phyloP scores from a whole-genome alignment of 2,888 invertebrate species.

The Lysandra bellargus region DNA sequence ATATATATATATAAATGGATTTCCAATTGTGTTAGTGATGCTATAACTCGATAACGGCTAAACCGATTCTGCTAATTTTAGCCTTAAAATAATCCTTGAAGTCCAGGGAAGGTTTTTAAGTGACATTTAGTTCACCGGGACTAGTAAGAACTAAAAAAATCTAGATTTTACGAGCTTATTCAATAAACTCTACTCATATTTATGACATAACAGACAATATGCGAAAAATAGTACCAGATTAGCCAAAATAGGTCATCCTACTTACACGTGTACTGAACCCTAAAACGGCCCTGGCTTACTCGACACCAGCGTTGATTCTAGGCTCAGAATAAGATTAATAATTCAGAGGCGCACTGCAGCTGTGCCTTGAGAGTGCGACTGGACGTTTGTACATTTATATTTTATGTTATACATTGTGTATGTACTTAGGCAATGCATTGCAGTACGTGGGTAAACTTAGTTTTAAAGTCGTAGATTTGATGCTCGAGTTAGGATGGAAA shows the following conservation, averaged over 20 bases:
- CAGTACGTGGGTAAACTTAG: not conserved
- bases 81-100: too few relatives aligned
- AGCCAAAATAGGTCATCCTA: not conserved
- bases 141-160: too few relatives aligned
- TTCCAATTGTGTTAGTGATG: too few relatives aligned
- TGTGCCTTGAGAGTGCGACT: not conserved
- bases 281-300: not conserved
- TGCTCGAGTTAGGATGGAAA: too few relatives aligned
- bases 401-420: not conserved
- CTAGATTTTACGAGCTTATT: not conserved
- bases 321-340: slow-evolving; percentile 28
- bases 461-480: too few relatives aligned
- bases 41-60: too few relatives aligned
- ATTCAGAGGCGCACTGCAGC: slow-evolving; percentile 29
- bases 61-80: too few relatives aligned
- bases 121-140: too few relatives aligned
- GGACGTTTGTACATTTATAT: slow-evolving; percentile 26
- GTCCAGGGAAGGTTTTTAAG: too few relatives aligned
- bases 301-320: slow-evolving; percentile 25
- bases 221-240: not conserved
- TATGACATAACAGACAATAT: not conserved
- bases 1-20: too few relatives aligned
- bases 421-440: not conserved
- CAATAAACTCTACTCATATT: not conserved
- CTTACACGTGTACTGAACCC: not conserved